phyloP scores from a whole-genome alignment of 2,797 vertebrate species.

The Lacerta bilineata region DNA sequence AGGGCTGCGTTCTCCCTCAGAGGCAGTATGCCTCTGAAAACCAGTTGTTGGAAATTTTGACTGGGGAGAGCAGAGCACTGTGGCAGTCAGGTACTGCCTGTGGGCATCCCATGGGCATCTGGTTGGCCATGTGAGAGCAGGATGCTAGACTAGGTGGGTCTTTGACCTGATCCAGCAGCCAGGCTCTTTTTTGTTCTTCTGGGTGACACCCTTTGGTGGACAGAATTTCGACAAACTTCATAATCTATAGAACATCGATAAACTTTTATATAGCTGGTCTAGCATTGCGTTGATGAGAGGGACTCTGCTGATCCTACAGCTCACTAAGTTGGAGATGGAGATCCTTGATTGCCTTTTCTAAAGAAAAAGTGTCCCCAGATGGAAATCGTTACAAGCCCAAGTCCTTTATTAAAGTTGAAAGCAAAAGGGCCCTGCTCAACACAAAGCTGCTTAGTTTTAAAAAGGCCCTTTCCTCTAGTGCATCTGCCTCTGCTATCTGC shows the following conservation, averaged over 20 bases:
- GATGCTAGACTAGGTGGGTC: too few species aligned
- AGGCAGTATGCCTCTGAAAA: too few species aligned
- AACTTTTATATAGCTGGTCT: too few species aligned
- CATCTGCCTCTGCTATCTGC: not conserved
- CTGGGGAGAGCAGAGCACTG: too few species aligned
- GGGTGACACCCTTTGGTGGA: not conserved
- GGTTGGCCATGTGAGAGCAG: too few species aligned
- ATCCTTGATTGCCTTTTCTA: not conserved
- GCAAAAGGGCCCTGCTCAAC: not conserved
- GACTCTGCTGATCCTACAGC: not conserved
- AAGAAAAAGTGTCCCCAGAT: conserved; percentile 4
- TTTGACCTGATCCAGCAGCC: too few species aligned
- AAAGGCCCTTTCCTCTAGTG: not conserved
- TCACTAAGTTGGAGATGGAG: not conserved
- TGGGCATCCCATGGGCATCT: too few species aligned
- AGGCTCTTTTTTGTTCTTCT: too few species aligned
- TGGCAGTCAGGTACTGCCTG: too few species aligned
- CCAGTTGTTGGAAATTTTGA: too few species aligned
- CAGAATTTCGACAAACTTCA: not conserved
- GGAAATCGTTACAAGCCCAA: conserved; percentile 1
- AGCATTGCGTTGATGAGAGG: not conserved
- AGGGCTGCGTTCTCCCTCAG: too few species aligned
- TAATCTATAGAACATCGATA: too few species aligned
- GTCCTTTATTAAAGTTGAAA: conserved; percentile 11
- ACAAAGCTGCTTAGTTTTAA: conserved; percentile 12